Evolutionary conservation across 53 echinoderm and acorn worm species (phyloP).

Genomic region (Mesocentrotus franciscanus): DNA sequence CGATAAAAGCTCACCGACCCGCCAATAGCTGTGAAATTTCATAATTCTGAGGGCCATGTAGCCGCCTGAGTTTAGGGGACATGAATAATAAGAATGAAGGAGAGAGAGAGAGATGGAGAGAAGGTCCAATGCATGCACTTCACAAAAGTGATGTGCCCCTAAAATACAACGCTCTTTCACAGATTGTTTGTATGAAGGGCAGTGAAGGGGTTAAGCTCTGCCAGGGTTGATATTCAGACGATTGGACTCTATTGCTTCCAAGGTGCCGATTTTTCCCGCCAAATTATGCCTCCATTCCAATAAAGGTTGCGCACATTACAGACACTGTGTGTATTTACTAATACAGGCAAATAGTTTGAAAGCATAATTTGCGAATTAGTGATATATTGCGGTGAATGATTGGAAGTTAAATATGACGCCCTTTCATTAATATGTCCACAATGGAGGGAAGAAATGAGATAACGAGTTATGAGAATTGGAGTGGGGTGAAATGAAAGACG

Average conservation of each 20-base stretch:
- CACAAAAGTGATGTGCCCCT: background rate
- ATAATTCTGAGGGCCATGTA: constrained; percentile 50
- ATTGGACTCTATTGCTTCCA: constrained; percentile 6
- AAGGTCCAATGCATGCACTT: background rate
- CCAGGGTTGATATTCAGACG: constrained; percentile 1
- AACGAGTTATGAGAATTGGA: background rate
- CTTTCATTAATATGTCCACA: constrained; percentile 10
- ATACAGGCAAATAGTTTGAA: constrained; percentile 21
- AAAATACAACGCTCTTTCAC: background rate
- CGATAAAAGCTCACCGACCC: constrained; percentile 66
- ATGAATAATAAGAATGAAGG: background rate
- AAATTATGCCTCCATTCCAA: background rate
- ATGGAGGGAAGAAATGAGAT: background rate
- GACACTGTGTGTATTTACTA: background rate
- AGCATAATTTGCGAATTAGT: constrained; percentile 23
- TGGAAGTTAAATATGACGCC: constrained; percentile 27
- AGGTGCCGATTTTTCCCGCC: constrained; percentile 43
- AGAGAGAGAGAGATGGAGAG: background rate
- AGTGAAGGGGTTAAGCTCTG: background rate
- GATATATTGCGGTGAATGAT: constrained; percentile 26
- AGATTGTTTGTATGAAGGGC: background rate
- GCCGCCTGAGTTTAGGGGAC: constrained; percentile 34
- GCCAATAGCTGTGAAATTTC: constrained; percentile 66
- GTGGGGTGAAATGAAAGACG: background rate
- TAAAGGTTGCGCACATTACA: background rate